Evolutionary conservation across 2,113 vertebrate species (phyloP).

Genomic region (Stomatorhinus ivindoensis): DNA sequence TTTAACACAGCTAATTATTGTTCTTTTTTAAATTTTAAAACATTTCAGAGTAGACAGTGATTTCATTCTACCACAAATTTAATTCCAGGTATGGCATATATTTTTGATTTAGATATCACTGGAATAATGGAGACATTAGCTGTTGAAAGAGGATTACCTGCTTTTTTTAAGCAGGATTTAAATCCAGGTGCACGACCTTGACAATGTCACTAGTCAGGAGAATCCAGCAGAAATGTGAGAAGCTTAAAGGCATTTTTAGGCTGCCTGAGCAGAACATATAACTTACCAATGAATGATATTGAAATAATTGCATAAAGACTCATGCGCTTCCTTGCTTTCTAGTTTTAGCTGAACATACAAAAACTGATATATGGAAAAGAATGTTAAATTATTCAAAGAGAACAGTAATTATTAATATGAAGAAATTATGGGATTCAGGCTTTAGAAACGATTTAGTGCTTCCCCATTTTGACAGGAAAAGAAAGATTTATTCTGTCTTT

Average conservation of each 20-base stretch:
- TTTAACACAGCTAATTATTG: not conserved
- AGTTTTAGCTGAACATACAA: conserved; percentile 7
- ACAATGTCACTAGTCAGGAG: not conserved
- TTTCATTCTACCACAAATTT: conserved; percentile 27
- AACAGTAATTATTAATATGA: conserved; percentile 20
- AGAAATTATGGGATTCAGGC: conserved; percentile 15
- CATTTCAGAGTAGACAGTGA: not conserved
- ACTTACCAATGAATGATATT: not conserved
- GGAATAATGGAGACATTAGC: conserved; percentile 37
- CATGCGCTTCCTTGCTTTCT: not conserved
- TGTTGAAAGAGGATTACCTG: conserved; percentile 28
- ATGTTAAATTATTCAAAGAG: conserved; percentile 6
- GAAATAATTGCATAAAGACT: conserved; percentile 9
- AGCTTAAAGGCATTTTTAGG: not conserved
- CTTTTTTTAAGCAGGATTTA: conserved; percentile 21
- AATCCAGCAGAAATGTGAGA: not conserved
- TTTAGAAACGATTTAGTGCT: conserved; percentile 5
- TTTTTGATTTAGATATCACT: conserved; percentile 23
- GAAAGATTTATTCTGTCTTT: conserved; percentile 26
- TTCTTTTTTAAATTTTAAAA: not conserved
- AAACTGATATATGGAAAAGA: conserved; percentile 2
- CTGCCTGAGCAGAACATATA: not conserved
- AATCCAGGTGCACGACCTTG: conserved; percentile 12
- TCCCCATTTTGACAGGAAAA: conserved; percentile 11
- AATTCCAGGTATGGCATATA: conserved; percentile 28